A percentile compares a stretch with the other conserved stretches of the same genome.
Evolutionary conservation across 64 coral and sea anemone species (phyloP).

Genomic region (Stylophora pistillata): DNA sequence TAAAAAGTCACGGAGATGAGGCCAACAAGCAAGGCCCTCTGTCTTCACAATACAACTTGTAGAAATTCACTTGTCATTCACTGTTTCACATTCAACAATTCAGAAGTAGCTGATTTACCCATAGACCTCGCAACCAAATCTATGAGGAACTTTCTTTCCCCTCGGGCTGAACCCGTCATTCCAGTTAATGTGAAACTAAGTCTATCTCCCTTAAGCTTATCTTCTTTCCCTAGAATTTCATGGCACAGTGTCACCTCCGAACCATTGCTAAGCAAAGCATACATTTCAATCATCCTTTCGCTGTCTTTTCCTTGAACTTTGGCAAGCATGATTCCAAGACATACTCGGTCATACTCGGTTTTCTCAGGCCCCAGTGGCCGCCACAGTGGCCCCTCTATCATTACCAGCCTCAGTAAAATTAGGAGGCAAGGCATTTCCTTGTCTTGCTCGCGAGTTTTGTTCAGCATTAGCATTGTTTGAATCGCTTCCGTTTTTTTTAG

Average conservation of each 20-base stretch:
- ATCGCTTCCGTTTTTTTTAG: no score
- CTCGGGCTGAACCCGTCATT: conserved; percentile 27
- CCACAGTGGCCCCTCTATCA: background rate
- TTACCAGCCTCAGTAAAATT: background rate
- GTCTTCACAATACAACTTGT: conserved; percentile 4
- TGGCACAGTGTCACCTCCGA: conserved; percentile 79
- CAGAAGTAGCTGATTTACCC: conserved; percentile 13
- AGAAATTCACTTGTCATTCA: conserved; percentile 9
- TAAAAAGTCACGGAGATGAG: conserved; percentile 21
- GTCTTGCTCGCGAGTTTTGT: background rate
- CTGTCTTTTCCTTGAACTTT: conserved; percentile 55
- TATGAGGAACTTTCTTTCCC: conserved; percentile 23
- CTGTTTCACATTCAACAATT: conserved; percentile 33
- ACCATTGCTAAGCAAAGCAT: conserved; percentile 69
- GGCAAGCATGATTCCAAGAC: conserved; percentile 66
- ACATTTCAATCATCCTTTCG: conserved; percentile 17
- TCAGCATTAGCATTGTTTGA: background rate
- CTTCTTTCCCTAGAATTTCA: conserved; percentile 26
- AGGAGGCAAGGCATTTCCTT: background rate
- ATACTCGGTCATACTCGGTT: conserved; percentile 48
- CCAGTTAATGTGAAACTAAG: conserved; percentile 32
- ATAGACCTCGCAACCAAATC: conserved; percentile 29
- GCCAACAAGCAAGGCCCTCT: background rate
- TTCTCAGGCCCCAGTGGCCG: conserved; percentile 45
- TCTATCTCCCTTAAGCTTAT: conserved; percentile 27